Evolutionary conservation across 2,113 vertebrate species (phyloP), one percentile per base, ranked within the genome.

Genomic region (Pristiophorus japonicus): DNA sequence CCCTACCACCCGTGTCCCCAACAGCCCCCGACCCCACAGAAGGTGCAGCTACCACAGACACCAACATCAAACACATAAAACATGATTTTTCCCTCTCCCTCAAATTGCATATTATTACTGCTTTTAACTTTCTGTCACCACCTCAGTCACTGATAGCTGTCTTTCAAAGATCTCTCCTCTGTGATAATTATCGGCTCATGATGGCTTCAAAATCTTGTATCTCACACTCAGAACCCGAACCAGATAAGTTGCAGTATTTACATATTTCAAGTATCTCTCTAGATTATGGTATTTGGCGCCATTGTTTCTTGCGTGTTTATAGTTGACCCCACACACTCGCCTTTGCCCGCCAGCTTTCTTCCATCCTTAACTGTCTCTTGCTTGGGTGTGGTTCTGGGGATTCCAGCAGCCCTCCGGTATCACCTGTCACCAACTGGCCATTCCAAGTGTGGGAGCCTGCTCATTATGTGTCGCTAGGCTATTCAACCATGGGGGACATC

Each of bases 111-210:
- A 12, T 85, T n/a, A 93, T 65, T 42, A 22, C 55, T 92, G 55
- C 55, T 92, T 92, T 63, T n/a, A 92, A 66, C 62, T 42, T 93
- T 65, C 62, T 22, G 62, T 42, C 62, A 66, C 34, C 91, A 66
- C 30, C 91, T 93, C 59, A 42, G 34, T 65, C 59, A 59, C 55
- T 65, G 30, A 55, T 55, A n/a, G 16, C 20, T 92, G 34, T 45
- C 91, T 66, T 93, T 93, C n/a, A 66, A 66, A 66, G 91, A 93
- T 93, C 62, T 93, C 30, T 92, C 30, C 90, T 92, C 62, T 92
- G 59, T 92, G 90, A 92, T 92, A 92, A 92, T 92, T 65, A 62
- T 42, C 65, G 90, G n/a, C 90, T 92, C 55, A 18, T 62, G 51
- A n/a, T 63, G 51, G 88, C 88, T 63, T 92, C 34, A 63, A 93